These are phyloP conservation scores for Varroa destructor DNA, from an alignment of 1,140 invertebrate genomes.

Conservation along the genomic window DNA sequence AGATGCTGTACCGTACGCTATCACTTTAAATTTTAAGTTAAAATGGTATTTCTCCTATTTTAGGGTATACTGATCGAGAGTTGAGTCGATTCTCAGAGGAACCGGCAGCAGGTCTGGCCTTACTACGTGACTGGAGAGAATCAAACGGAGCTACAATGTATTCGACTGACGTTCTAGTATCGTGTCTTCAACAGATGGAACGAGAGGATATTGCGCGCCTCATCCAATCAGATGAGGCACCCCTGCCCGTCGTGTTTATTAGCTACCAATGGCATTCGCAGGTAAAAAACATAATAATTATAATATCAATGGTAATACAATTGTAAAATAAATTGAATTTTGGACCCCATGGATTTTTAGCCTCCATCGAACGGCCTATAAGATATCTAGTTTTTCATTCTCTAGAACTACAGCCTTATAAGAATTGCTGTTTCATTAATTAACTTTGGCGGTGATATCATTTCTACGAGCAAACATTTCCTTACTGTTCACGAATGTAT, in stretches of 20 bases:
- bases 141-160: conserved; percentile 43
- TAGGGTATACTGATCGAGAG: conserved; percentile 41
- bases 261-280: conserved; percentile 44
- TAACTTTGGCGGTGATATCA: too few relatives aligned
- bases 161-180: conserved; percentile 42
- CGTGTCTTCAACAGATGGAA: conserved; percentile 41
- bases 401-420: too few relatives aligned
- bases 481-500: too few relatives aligned
- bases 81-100: conserved; percentile 41
- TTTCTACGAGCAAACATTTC: too few relatives aligned
- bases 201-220: conserved; percentile 41
- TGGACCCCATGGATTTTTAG: too few relatives aligned
- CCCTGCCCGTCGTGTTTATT: conserved; percentile 42
- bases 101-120: conserved; percentile 40
- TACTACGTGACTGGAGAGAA: conserved; percentile 44
- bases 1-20: too few relatives aligned
- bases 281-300: background rate
- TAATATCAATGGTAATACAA: too few relatives aligned
- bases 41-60: too few relatives aligned
- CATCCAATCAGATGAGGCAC: conserved; percentile 39
- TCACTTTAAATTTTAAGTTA: too few relatives aligned
- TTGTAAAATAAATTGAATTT: too few relatives aligned
- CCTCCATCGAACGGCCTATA: too few relatives aligned
- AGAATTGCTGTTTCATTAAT: background rate
- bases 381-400: too few relatives aligned